Evolutionary conservation across 2,113 vertebrate genomes (phyloP).

Genomic region (Rhodinocichla rosea): DNA sequence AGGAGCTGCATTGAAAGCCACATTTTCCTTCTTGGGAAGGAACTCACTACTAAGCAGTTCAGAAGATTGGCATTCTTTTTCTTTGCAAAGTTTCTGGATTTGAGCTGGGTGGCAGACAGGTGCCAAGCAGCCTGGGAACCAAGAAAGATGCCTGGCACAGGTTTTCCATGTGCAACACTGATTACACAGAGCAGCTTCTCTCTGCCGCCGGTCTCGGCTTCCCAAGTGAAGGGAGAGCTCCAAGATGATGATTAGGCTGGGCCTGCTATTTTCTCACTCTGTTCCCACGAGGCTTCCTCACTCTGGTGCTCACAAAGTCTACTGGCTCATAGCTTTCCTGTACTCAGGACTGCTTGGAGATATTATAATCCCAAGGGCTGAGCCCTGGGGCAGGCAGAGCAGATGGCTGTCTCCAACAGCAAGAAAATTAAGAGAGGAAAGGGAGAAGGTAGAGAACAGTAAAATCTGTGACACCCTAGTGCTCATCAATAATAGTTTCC

Average conservation of each 20-base stretch:
- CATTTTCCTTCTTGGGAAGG: neutral
- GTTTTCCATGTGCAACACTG: neutral
- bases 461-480: neutral
- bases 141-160: neutral
- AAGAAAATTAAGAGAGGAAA: neutral
- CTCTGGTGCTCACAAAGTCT: neutral
- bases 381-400: neutral
- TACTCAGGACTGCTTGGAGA: neutral
- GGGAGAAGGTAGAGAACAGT: neutral
- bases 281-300: neutral
- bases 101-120: neutral
- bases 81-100: neutral
- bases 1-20: neutral
- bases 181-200: neutral
- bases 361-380: neutral
- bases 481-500: neutral
- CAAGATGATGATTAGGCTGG: neutral
- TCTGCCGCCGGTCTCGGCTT: fast-evolving
- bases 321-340: neutral
- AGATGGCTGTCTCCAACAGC: neutral
- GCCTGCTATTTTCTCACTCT: neutral
- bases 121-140: neutral
- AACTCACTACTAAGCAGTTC: neutral
- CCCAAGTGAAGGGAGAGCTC: neutral
- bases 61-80: neutral